Percentiles rank a stretch among this genome's conserved stretches.
phyloP scores from a whole-genome alignment of 2,113 vertebrate genomes.

The Campylomormyrus tamandua region DNA sequence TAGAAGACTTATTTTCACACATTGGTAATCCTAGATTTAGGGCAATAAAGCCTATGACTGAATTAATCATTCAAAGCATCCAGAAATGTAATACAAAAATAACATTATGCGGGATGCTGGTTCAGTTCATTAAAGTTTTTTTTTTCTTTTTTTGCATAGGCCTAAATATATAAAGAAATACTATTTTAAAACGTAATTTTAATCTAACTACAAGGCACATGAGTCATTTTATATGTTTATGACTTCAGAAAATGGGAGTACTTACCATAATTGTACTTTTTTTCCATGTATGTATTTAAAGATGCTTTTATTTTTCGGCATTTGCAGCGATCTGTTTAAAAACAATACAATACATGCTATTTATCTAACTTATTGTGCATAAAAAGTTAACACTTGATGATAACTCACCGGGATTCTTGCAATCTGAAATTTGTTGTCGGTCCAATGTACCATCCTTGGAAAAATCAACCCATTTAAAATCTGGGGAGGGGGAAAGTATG shows the following conservation, averaged over 20 bases:
- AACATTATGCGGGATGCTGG: background rate
- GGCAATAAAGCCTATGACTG: background rate
- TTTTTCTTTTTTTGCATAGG: background rate
- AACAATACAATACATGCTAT: background rate
- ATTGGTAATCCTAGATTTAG: too few relatives aligned
- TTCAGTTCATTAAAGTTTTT: background rate
- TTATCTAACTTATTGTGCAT: background rate
- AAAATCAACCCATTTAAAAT: constrained; percentile 68
- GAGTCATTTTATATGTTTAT: background rate
- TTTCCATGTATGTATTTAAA: constrained; percentile 63
- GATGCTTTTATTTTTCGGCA: constrained; percentile 71
- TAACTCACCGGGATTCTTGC: constrained; percentile 60
- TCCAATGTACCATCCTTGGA: constrained; percentile 63
- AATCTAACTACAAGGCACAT: background rate
- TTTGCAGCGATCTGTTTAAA: constrained; percentile 61
- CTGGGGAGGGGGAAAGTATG: constrained; percentile 31
- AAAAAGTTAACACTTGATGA: background rate
- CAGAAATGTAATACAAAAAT: background rate
- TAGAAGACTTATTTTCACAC: background rate
- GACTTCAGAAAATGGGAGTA: constrained; percentile 12
- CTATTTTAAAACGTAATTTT: background rate
- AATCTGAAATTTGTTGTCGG: constrained; percentile 50
- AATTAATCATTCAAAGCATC: background rate
- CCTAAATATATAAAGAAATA: background rate
- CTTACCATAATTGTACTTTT: constrained; percentile 77